A percentile compares a stretch with the other conserved stretches of the same genome.
Conservation (phyloP, 2,888 invertebrate species). For the Drosophila mimetica region DNA sequence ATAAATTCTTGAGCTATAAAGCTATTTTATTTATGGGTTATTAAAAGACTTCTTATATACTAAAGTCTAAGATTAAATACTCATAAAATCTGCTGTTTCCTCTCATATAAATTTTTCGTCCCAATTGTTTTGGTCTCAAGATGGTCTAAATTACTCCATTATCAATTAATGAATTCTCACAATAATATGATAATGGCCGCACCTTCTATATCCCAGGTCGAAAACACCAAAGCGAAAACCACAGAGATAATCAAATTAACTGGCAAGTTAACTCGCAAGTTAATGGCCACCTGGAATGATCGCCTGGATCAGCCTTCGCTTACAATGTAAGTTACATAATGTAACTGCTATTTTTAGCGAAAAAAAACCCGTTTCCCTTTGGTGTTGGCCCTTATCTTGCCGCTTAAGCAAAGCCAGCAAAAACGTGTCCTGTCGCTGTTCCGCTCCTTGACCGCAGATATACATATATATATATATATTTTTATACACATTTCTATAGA, state of each 20-base stretch:
- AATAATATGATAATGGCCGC: not conserved
- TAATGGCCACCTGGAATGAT: constrained; percentile 35
- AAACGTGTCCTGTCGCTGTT: constrained; percentile 43
- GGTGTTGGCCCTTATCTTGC: constrained; percentile 36
- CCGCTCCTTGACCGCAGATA: constrained; percentile 37
- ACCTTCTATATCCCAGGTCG: not conserved
- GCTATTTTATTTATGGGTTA: too few species aligned
- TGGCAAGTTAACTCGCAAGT: constrained; percentile 18
- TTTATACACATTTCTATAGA: constrained; percentile 25
- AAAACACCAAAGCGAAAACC: not conserved
- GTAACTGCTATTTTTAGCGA: constrained; percentile 35
- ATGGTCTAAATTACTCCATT: not conserved
- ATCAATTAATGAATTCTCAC: not conserved
- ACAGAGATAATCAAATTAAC: constrained; percentile 13
- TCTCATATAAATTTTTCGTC: not conserved
- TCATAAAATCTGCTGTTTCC: not conserved
- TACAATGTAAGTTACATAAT: constrained; percentile 25
- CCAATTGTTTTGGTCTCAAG: not conserved
- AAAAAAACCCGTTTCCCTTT: constrained; percentile 29
- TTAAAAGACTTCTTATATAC: too few species aligned
- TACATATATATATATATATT: constrained; percentile 10
- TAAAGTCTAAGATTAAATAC: too few species aligned
- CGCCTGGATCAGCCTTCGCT: constrained; percentile 8
- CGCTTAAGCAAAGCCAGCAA: constrained; percentile 41
- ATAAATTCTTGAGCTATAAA: too few species aligned